These are phyloP conservation scores for Blomia tropicalis DNA, from an alignment of 2,888 invertebrate genomes.

Conservation along the genomic window DNA sequence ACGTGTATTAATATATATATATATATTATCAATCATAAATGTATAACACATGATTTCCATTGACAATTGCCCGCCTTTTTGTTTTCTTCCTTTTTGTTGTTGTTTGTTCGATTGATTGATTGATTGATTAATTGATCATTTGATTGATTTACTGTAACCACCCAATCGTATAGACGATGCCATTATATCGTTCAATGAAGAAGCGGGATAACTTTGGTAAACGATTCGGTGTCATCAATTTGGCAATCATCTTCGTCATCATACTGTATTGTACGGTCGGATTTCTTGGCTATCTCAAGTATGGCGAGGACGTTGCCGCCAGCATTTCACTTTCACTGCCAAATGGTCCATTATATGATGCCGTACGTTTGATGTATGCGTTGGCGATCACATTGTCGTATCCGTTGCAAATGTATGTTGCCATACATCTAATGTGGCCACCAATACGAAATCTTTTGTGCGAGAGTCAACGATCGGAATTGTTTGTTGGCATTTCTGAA, in stretches of 20 bases:
- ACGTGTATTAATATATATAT: neutral
- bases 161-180: conserved; percentile 19
- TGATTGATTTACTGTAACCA: neutral
- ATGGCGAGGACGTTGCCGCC: conserved; percentile 17
- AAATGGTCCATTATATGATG: conserved; percentile 10
- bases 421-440: conserved; percentile 20
- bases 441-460: neutral
- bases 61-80: neutral
- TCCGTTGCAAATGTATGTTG: conserved; percentile 20
- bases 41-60: neutral
- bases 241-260: conserved; percentile 15
- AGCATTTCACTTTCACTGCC: conserved; percentile 19
- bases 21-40: neutral
- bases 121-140: too few relatives aligned
- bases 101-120: too few relatives aligned
- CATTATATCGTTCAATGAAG: conserved; percentile 22
- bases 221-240: conserved; percentile 18
- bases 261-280: conserved; percentile 13
- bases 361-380: conserved; percentile 19
- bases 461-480: neutral
- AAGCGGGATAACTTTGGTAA: neutral
- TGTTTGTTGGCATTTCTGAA: neutral
- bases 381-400: conserved; percentile 14
- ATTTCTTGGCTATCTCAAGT: conserved; percentile 19
- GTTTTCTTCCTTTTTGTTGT: neutral